Evolutionary conservation across 2,113 vertebrate genomes (phyloP).

Genomic region (Antechinus stuartii): DNA sequence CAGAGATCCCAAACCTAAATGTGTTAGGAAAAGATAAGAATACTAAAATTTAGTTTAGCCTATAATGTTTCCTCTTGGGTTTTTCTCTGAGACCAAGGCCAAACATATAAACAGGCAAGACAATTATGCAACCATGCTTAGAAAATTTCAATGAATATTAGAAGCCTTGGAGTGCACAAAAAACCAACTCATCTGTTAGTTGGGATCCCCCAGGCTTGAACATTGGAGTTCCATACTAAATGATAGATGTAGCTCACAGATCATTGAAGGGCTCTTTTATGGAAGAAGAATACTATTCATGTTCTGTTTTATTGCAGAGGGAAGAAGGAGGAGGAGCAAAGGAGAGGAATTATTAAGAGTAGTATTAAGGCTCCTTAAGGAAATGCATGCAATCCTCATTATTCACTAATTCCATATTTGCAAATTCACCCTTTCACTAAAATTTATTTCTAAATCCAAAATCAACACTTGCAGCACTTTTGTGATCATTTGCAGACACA

Average conservation of each 20-base stretch:
- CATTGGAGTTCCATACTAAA: background rate
- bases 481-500: background rate
- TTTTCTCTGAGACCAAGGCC: background rate
- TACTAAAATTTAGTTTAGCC: background rate
- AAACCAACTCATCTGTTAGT: background rate
- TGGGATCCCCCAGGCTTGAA: background rate
- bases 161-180: background rate
- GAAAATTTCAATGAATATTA: background rate
- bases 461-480: background rate
- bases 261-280: background rate
- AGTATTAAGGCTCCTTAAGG: background rate
- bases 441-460: background rate
- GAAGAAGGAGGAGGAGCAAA: background rate
- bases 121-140: background rate
- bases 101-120: background rate
- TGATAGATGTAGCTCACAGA: background rate
- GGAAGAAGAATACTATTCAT: background rate
- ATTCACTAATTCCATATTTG: background rate
- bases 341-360: background rate
- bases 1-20: background rate
- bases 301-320: background rate
- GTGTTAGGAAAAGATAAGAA: background rate
- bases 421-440: background rate
- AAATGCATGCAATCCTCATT: background rate
- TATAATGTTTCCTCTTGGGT: background rate